These are phyloP conservation scores for Oreotrochilus melanogaster DNA, from an alignment of 2,113 vertebrate species.

Conservation along the genomic window DNA sequence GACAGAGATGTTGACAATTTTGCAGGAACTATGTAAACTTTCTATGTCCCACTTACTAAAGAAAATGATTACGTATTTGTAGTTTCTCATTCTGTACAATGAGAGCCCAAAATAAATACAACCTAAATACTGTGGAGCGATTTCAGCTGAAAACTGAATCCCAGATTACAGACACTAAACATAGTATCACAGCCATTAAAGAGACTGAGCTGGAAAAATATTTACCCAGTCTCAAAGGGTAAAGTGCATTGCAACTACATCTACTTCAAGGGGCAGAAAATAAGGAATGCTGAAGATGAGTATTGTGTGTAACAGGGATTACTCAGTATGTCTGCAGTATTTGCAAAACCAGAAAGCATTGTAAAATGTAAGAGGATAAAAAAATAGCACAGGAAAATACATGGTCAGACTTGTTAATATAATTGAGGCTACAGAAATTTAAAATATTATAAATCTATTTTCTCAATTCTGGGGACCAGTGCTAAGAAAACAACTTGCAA, in stretches of 20 bases:
- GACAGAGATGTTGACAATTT: constrained; percentile 62
- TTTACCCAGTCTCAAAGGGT: constrained; percentile 79
- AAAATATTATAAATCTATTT: not conserved
- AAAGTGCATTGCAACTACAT: constrained; percentile 80
- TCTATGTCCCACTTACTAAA: constrained; percentile 32
- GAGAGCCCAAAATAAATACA: constrained; percentile 62
- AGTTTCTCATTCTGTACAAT: constrained; percentile 45
- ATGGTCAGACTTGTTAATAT: not conserved
- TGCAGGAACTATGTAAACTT: constrained; percentile 70
- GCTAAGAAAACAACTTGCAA: constrained; percentile 7
- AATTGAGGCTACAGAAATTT: constrained; percentile 13
- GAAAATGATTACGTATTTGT: constrained; percentile 25
- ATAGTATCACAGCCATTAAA: constrained; percentile 62
- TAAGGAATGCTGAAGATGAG: constrained; percentile 48
- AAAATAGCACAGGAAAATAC: not conserved
- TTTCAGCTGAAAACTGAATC: constrained; percentile 64
- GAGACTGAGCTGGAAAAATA: constrained; percentile 74
- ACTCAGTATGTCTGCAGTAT: constrained; percentile 33
- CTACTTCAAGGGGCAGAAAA: constrained; percentile 63
- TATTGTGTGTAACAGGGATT: not conserved
- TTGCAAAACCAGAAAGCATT: constrained; percentile 23
- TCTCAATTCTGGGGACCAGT: not conserved
- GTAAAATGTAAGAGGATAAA: not conserved
- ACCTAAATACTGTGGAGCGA: constrained; percentile 72
- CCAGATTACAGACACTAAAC: constrained; percentile 56